phyloP scores from a whole-genome alignment of 1,140 invertebrate species.

The Dendrolimus kikuchii region DNA sequence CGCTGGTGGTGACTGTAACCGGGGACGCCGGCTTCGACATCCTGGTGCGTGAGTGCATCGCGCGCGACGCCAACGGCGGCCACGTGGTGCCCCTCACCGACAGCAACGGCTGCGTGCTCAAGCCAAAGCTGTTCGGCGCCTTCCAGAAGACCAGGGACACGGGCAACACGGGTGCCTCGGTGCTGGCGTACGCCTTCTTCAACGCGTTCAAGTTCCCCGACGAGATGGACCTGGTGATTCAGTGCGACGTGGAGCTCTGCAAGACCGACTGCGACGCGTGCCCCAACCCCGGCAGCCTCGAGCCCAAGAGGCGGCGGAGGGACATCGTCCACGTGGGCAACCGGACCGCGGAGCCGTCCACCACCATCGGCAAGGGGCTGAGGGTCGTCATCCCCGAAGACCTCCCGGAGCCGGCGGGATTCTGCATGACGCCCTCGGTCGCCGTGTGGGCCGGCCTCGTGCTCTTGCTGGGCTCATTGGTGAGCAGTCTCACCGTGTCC shows the following conservation, averaged over 20 bases:
- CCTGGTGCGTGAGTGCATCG: constrained; percentile 83
- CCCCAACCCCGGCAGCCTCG: constrained; percentile 77
- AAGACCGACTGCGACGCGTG: constrained; percentile 86
- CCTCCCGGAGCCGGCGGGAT: constrained; percentile 56
- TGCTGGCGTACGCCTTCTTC: constrained; percentile 87
- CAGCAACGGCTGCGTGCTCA: constrained; percentile 83
- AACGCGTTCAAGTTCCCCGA: constrained; percentile 93
- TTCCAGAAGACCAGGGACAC: constrained; percentile 87
- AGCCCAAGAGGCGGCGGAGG: constrained; percentile 76
- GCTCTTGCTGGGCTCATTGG: constrained; percentile 47
- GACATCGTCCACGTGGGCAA: constrained; percentile 63
- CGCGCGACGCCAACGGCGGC: constrained; percentile 77
- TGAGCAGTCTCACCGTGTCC: constrained; percentile 49
- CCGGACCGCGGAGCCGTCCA: constrained; percentile 69
- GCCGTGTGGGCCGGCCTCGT: constrained; percentile 64
- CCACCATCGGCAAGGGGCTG: constrained; percentile 75
- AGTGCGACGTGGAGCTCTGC: constrained; percentile 89
- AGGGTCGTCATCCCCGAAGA: constrained; percentile 80
- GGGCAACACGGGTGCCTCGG: constrained; percentile 80
- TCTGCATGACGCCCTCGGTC: constrained; percentile 52
- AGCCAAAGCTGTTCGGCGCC: constrained; percentile 86
- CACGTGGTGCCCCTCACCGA: constrained; percentile 83
- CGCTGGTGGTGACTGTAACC: constrained; percentile 85
- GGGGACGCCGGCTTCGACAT: constrained; percentile 87
- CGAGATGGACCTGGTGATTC: constrained; percentile 87